Conservation (phyloP, 2,113 vertebrate species). For the Chaenogobius annularis region DNA sequence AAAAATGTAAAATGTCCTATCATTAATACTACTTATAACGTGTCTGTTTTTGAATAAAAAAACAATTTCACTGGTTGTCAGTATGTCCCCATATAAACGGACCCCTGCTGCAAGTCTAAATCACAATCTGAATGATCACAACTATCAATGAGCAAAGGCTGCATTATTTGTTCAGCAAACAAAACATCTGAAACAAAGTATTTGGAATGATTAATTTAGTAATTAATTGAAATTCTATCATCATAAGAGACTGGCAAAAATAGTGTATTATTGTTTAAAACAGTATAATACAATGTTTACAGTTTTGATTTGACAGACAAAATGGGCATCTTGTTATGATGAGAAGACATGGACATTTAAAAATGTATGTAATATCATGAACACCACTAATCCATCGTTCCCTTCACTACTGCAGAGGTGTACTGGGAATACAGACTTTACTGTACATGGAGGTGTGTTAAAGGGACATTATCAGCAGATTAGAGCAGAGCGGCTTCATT, state of each 20-base stretch:
- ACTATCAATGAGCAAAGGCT: too few species aligned
- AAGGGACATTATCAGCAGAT: conserved; percentile 54
- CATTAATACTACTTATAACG: too few species aligned
- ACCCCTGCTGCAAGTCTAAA: too few species aligned
- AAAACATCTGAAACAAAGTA: background rate
- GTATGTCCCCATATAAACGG: background rate
- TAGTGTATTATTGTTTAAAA: background rate
- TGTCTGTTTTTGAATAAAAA: background rate
- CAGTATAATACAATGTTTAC: too few species aligned
- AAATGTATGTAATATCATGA: background rate
- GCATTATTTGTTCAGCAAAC: too few species aligned
- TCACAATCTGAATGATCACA: too few species aligned
- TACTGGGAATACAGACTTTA: background rate
- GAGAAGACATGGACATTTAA: background rate
- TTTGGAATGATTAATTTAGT: too few species aligned
- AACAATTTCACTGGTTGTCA: background rate
- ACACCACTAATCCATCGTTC: background rate
- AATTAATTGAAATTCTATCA: too few species aligned
- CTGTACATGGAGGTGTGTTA: conserved; percentile 28
- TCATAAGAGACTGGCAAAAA: background rate
- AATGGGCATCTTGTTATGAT: too few species aligned
- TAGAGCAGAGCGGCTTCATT: conserved; percentile 71
- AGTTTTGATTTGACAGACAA: too few species aligned
- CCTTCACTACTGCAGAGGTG: background rate
- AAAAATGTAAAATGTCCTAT: too few species aligned